A percentile compares a stretch with the other conserved stretches of the same genome.
Conservation (phyloP, 37 sponge, comb jelly and placozoan genomes). For the Bolinopsis microptera region DNA sequence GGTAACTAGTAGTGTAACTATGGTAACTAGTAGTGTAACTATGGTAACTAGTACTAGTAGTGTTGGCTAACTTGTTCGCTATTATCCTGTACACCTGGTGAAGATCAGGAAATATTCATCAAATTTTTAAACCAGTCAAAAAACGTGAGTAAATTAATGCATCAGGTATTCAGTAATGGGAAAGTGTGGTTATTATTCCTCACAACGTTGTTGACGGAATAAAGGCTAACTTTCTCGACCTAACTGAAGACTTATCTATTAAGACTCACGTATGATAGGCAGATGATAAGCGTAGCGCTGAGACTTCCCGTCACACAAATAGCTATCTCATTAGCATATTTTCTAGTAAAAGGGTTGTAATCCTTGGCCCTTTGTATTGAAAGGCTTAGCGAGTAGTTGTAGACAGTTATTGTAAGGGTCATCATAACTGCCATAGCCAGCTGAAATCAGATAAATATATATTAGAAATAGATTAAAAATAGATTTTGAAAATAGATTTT, state of each 20-base stretch:
- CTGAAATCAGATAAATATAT: background rate
- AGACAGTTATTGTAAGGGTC: conserved; percentile 38
- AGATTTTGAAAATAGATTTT: background rate
- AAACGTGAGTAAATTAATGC: too few relatives aligned
- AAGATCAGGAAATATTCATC: background rate
- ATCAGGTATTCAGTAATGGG: too few relatives aligned
- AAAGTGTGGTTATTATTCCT: too few relatives aligned
- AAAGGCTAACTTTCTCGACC: too few relatives aligned
- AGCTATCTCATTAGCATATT: conserved; percentile 48
- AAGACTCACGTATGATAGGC: conserved; percentile 23
- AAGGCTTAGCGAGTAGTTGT: conserved; percentile 36
- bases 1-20: too few relatives aligned
- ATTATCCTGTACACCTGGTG: background rate
- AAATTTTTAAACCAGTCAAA: too few relatives aligned
- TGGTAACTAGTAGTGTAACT: too few relatives aligned
- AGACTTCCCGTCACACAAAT: background rate
- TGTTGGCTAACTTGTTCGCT: too few relatives aligned
- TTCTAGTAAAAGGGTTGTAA: conserved; percentile 9
- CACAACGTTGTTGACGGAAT: too few relatives aligned
- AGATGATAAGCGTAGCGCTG: conserved; percentile 13
- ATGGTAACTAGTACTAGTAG: background rate
- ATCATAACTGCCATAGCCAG: background rate
- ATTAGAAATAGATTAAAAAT: background rate
- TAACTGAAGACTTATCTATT: too few relatives aligned
- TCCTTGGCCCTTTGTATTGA: conserved; percentile 26